Percentiles rank a stretch among this genome's conserved stretches.
Conservation (phyloP, 2,888 invertebrate genomes). For the Coelopa pilipes region DNA sequence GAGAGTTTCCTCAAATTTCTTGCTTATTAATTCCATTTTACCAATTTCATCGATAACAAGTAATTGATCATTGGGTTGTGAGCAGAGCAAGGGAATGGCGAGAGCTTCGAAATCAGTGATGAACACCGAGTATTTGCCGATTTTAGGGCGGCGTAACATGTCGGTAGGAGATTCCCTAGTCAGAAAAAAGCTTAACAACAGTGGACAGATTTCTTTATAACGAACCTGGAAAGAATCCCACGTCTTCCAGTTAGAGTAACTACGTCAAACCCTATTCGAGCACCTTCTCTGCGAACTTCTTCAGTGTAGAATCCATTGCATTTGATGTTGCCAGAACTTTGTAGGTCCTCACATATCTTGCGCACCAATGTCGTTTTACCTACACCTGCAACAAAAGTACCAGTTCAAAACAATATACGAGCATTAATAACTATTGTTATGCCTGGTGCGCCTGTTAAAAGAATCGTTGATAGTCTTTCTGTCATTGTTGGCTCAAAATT, state of each 20-base stretch:
- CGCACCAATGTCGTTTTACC: conserved; percentile 76
- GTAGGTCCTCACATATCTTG: conserved; percentile 59
- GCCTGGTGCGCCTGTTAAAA: conserved; percentile 48
- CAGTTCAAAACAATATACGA: no score
- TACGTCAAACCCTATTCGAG: conserved; percentile 75
- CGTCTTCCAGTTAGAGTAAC: conserved; percentile 68
- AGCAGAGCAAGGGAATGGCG: conserved; percentile 67
- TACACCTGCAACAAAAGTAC: conserved; percentile 64
- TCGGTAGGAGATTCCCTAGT: conserved; percentile 42
- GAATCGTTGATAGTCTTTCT: conserved; percentile 40
- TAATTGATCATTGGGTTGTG: conserved; percentile 41
- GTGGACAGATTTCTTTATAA: neutral
- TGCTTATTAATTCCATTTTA: conserved; percentile 63
- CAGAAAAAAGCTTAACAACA: neutral
- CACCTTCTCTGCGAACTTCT: conserved; percentile 68
- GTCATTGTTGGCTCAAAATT: conserved; percentile 34
- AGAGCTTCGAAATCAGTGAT: conserved; percentile 71
- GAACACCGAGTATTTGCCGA: conserved; percentile 75
- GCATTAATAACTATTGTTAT: neutral
- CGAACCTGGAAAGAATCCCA: conserved; percentile 69
- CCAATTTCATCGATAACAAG: conserved; percentile 63
- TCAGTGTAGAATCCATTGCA: conserved; percentile 75
- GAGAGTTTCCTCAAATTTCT: conserved; percentile 52
- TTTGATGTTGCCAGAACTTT: conserved; percentile 44
- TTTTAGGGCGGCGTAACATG: conserved; percentile 54